These are phyloP conservation scores for Pogonocichla stellata DNA, from an alignment of 2,113 vertebrate genomes.

Conservation along the genomic window DNA sequence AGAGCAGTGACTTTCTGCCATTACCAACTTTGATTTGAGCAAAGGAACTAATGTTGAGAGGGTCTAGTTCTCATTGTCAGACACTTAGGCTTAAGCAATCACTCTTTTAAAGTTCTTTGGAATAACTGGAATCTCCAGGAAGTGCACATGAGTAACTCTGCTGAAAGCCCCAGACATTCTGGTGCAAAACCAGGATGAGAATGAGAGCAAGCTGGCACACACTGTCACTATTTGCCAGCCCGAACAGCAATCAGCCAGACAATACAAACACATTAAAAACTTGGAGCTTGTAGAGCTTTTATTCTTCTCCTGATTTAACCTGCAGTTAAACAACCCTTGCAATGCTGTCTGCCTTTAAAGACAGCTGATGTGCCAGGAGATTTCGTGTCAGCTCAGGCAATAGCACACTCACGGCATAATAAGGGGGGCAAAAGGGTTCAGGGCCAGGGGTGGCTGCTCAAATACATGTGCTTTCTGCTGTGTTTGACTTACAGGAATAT, in stretches of 20 bases:
- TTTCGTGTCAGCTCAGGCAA: neutral
- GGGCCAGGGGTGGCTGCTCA: neutral
- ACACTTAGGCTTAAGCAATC: neutral
- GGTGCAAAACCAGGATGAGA: neutral
- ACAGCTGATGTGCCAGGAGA: neutral
- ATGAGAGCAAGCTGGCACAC: neutral
- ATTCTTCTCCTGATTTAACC: neutral
- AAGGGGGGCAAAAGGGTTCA: neutral
- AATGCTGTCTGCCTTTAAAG: neutral
- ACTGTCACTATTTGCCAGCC: neutral
- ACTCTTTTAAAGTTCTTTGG: neutral
- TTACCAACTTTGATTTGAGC: neutral
- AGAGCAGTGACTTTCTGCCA: neutral
- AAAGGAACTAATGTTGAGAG: neutral
- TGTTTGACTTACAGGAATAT: neutral
- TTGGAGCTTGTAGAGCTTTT: neutral
- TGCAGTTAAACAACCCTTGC: neutral
- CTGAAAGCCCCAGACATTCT: neutral
- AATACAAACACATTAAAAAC: neutral
- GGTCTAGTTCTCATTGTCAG: neutral
- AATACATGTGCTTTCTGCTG: neutral
- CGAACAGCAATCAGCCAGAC: neutral
- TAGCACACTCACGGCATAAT: neutral
- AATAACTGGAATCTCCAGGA: neutral
- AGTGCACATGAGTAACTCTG: neutral